Conservation (phyloP, 1,140 invertebrate species). For the Theocolax elegans region DNA sequence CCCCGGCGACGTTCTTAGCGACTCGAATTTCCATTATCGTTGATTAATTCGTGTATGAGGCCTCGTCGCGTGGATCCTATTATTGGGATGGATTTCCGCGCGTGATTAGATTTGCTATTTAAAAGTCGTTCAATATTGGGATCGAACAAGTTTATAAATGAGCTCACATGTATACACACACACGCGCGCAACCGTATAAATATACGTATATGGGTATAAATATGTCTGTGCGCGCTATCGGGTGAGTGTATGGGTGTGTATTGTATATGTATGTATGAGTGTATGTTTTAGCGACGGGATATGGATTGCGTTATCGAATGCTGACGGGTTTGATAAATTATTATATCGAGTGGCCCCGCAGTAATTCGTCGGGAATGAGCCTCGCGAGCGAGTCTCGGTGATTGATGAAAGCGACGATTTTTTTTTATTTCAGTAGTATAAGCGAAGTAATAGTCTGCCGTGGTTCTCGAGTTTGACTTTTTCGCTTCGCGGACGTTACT, state of each 20-base stretch:
- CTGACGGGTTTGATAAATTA: not conserved
- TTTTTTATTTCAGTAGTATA: slow-evolving; percentile 1
- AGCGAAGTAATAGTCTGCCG: not conserved
- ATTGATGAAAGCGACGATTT: not conserved
- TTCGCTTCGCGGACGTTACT: too few species aligned
- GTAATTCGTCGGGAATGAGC: not conserved
- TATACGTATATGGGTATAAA: too few species aligned
- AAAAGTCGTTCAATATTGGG: slow-evolving; percentile 9
- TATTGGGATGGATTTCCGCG: slow-evolving; percentile 22
- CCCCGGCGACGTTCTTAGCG: slow-evolving; percentile 8
- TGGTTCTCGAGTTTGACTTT: not conserved
- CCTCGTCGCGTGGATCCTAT: not conserved
- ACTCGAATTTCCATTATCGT: slow-evolving; percentile 38
- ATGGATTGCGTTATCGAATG: not conserved
- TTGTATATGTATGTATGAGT: too few species aligned
- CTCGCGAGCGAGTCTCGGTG: not conserved
- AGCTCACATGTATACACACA: too few species aligned
- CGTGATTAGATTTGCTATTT: slow-evolving; percentile 13
- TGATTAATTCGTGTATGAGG: slow-evolving; percentile 33
- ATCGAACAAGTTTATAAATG: not conserved
- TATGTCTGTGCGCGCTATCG: too few species aligned
- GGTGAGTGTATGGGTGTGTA: not conserved
- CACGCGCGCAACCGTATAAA: too few species aligned
- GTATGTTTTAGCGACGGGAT: not conserved
- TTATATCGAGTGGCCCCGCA: not conserved